Conservation (phyloP, 2,888 invertebrate species). For the Galerucella pusilla region DNA sequence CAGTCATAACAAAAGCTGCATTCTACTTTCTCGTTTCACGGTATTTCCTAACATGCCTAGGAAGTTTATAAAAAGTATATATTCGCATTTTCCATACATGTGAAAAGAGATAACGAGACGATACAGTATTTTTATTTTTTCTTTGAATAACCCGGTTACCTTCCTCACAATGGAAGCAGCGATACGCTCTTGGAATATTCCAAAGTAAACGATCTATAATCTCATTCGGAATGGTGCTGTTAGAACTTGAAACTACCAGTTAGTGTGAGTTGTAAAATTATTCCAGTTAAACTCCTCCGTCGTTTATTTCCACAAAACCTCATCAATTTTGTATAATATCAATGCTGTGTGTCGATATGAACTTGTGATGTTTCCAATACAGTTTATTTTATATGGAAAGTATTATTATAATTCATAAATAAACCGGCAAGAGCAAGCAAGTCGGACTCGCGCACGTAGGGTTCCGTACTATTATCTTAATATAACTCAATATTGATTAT, state of each 20-base stretch:
- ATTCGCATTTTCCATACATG: too few relatives aligned
- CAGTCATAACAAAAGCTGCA: too few relatives aligned
- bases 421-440: too few relatives aligned
- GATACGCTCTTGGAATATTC: constrained; percentile 39
- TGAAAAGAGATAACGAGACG: too few relatives aligned
- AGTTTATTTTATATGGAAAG: background rate
- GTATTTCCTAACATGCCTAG: too few relatives aligned
- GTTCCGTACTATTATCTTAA: too few relatives aligned
- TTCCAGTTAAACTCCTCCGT: constrained; percentile 43
- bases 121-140: background rate
- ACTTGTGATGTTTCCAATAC: background rate
- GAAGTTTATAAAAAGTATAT: too few relatives aligned
- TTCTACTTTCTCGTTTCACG: too few relatives aligned
- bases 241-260: constrained; percentile 50
- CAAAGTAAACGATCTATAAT: background rate
- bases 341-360: background rate
- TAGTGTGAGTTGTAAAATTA: constrained; percentile 50
- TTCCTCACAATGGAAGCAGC: constrained; percentile 27
- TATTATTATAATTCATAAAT: background rate
- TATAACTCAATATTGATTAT: too few relatives aligned
- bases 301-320: constrained; percentile 29
- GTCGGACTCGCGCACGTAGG: too few relatives aligned
- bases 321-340: constrained; percentile 27
- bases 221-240: constrained; percentile 41
- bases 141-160: constrained; percentile 9